phyloP scores from a whole-genome alignment of 1,140 invertebrate species.

The Plodia interpunctella region DNA sequence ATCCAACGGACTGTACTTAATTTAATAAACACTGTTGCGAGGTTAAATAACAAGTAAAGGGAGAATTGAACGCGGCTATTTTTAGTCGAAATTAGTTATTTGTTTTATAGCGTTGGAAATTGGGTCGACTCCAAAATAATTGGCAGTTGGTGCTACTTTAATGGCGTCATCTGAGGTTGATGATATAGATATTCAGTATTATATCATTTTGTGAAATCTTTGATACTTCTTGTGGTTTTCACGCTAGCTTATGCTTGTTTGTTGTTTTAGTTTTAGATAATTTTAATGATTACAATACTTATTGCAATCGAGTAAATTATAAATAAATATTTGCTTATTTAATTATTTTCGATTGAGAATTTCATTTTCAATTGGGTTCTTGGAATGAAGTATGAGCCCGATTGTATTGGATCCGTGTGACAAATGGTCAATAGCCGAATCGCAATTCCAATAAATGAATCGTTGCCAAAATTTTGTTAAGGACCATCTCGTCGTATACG shows the following conservation, averaged over 20 bases:
- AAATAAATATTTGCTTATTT: too few species aligned
- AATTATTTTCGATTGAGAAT: too few species aligned
- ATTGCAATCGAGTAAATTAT: too few species aligned
- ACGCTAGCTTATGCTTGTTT: too few species aligned
- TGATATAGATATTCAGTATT: not conserved
- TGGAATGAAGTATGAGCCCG: not conserved
- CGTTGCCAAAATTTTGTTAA: slow-evolving; percentile 1
- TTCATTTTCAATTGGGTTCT: too few species aligned
- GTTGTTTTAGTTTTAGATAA: too few species aligned
- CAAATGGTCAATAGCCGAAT: not conserved
- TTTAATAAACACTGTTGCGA: not conserved
- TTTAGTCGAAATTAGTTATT: not conserved
- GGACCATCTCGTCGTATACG: not conserved
- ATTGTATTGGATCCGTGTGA: not conserved
- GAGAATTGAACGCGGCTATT: not conserved
- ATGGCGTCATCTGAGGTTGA: slow-evolving; percentile 1
- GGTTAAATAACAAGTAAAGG: not conserved
- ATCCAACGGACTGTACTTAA: not conserved
- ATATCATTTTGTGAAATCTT: not conserved
- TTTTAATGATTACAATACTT: too few species aligned
- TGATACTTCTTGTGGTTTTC: too few species aligned
- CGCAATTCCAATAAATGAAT: not conserved
- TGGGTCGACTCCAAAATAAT: not conserved
- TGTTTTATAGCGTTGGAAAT: not conserved
- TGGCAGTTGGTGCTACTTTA: not conserved